phyloP scores from a whole-genome alignment of 2,113 vertebrate genomes.

The Neomonachus schauinslandi region DNA sequence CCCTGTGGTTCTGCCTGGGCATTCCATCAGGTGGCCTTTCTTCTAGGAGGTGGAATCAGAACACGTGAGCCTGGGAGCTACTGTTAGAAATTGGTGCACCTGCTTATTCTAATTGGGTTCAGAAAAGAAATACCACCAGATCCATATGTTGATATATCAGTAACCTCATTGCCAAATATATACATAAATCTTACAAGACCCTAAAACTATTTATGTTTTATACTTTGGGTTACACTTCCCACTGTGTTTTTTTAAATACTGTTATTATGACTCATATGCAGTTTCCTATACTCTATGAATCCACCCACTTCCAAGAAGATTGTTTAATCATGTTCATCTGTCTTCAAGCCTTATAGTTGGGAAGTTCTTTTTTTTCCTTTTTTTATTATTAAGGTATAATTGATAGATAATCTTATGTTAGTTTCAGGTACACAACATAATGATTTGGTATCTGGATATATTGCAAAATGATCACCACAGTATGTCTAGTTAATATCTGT shows the following conservation, averaged over 20 bases:
- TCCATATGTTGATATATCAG: neutral
- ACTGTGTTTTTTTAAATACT: neutral
- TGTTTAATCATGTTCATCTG: neutral
- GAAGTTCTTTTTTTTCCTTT: neutral
- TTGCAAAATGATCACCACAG: neutral
- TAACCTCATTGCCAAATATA: neutral
- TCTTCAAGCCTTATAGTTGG: neutral
- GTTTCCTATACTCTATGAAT: neutral
- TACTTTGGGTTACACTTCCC: neutral
- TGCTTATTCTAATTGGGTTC: conserved; percentile 11
- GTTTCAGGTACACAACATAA: neutral
- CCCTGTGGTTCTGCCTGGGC: neutral
- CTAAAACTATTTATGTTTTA: neutral
- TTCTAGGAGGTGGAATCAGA: neutral
- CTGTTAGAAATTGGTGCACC: neutral
- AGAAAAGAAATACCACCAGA: neutral
- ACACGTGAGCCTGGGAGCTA: neutral
- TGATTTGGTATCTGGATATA: neutral
- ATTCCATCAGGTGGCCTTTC: neutral
- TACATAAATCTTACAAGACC: neutral
- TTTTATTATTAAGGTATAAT: neutral
- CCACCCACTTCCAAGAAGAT: neutral
- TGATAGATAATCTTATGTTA: neutral
- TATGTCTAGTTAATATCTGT: neutral
- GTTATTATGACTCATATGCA: neutral